Base-by-base conservation (phyloP, 2,888 invertebrate species). In the Agrotis ipsilon region DNA sequence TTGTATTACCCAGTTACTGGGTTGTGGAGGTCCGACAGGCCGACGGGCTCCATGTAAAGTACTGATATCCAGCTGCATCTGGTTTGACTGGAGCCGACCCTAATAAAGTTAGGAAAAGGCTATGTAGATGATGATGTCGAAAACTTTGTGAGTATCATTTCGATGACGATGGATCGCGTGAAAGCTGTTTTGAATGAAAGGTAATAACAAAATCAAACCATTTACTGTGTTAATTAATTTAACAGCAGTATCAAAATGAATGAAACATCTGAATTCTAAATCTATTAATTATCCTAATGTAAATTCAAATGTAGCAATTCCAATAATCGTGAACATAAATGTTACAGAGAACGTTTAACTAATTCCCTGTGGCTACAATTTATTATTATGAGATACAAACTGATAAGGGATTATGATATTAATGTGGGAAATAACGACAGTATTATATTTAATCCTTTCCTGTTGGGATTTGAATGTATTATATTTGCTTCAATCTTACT, bases 211-310 rank as follows among this genome's bases (percentile, higher is more conserved):
- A 39, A 39, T 39, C 11, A 32, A 32, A 32, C 7, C 6, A 32
- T 32, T 32, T 7, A 32, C 24, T 18, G 1, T 7, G 13, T 19
- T 4, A 43, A 43, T 43, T 7, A 19, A 16, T 49, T 57, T 59
- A 18, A 52, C 24, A 27, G 18, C 5, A 14, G 11, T 54, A 54
- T 27, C 43, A 62, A 32, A 59, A 51, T 21, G 32, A 51, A 21
- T 9, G 43, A 13, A 13, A 54, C 21, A 62, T 32, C 21, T 27
- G 2, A 13, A n/a, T 21, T 1, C n/a, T 48, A 7, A 32, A 39
- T 19, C 13, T 46, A 63, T 45, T 63, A 72, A 72, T 70, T 57
- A 49, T 13, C 9, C 21, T 27, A 55, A 63, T 55, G 48, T n/a
- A 27, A 19, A 24, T 3, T 65, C 27, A 27, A 73, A 21, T 48